Conservation (phyloP, 2,888 invertebrate genomes). For the Strigamia transsilvanica region DNA sequence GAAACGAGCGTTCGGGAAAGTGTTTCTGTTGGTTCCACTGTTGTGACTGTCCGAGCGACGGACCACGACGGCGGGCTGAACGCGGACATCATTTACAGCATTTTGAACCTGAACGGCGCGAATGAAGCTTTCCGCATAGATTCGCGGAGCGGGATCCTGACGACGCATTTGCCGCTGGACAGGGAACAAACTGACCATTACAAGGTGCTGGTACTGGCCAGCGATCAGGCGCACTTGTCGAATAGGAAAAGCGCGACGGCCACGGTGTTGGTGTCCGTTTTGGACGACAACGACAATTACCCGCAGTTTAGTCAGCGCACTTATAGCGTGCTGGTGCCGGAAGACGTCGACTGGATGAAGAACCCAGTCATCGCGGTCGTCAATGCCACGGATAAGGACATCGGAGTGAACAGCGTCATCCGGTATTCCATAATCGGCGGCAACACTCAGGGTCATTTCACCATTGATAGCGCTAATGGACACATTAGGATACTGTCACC, state of each 20-base stretch:
- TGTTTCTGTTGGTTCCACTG: slow-evolving; percentile 84
- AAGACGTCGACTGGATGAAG: slow-evolving; percentile 84
- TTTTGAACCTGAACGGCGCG: slow-evolving; percentile 72
- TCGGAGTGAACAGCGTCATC: slow-evolving; percentile 90
- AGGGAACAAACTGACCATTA: slow-evolving; percentile 88
- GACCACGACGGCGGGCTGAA: slow-evolving; percentile 92
- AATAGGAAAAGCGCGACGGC: slow-evolving; percentile 83
- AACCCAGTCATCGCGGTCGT: slow-evolving; percentile 85
- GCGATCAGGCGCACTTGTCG: slow-evolving; percentile 83
- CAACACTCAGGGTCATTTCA: slow-evolving; percentile 91
- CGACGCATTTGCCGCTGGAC: slow-evolving; percentile 82
- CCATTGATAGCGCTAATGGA: slow-evolving; percentile 91
- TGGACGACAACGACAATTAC: slow-evolving; percentile 88
- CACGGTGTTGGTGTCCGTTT: slow-evolving; percentile 79
- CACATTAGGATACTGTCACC: slow-evolving; percentile 87
- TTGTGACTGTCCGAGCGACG: slow-evolving; percentile 87
- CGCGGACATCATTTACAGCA: slow-evolving; percentile 75
- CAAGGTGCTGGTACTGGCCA: slow-evolving; percentile 82
- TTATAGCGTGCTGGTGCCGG: slow-evolving; percentile 85
- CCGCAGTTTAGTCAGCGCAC: slow-evolving; percentile 91
- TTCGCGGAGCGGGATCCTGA: slow-evolving; percentile 80
- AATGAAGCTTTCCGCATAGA: slow-evolving; percentile 86
- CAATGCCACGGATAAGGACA: slow-evolving; percentile 89
- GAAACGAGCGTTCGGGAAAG: slow-evolving; percentile 89
- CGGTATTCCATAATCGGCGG: slow-evolving; percentile 95